Evolutionary conservation across 2,888 invertebrate genomes (phyloP), one percentile per base, ranked within the genome.

Genomic region (Acronicta aceris): DNA sequence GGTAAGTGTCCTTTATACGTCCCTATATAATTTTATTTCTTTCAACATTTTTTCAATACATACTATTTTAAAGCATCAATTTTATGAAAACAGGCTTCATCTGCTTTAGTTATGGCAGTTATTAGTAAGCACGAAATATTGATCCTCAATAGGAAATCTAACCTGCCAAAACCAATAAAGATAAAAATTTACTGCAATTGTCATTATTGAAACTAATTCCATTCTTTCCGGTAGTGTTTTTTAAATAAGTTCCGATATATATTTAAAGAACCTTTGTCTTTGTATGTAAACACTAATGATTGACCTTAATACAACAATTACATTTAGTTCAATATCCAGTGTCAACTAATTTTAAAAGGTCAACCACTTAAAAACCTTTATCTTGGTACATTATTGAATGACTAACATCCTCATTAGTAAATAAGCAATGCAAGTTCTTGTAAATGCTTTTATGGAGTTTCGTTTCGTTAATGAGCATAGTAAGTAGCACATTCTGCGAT

Each of bases 1-100:
- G 94, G 95, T 95, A 85, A 88, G 93, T 85, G 55, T 36, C n/a
- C 38, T n/a, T 6, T n/a, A n/a, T 1, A 36, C 4, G 7, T 36
- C 30, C 8, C 0, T 33, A 33, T 12, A 33, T n/a, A n/a, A n/a
- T n/a, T n/a, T n/a, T n/a, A n/a, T n/a, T n/a, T n/a, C n/a, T n/a
- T n/a, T n/a, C n/a, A n/a, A n/a, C 33, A 33, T 30, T 30, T 9
- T 30, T 7, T 9, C 7, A 5, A 27, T 30, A 30, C 10, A 9
- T 30, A 30, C 30, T 10, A 9, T 30, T 30, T 2, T 30, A 10
- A 9, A 30, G 30, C 27, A 27, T 27, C 27, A 10, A 30, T 30
- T 8, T 30, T 9, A 30, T 9, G 1, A 30, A 30, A 30, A n/a
- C n/a, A 30, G 8, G 10, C 8, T 10, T 2, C 36, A 33, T 33